Evolutionary conservation across 2,113 vertebrate species (phyloP), one percentile per base, ranked within the genome.

Genomic region (Cheirogaleus medius): DNA sequence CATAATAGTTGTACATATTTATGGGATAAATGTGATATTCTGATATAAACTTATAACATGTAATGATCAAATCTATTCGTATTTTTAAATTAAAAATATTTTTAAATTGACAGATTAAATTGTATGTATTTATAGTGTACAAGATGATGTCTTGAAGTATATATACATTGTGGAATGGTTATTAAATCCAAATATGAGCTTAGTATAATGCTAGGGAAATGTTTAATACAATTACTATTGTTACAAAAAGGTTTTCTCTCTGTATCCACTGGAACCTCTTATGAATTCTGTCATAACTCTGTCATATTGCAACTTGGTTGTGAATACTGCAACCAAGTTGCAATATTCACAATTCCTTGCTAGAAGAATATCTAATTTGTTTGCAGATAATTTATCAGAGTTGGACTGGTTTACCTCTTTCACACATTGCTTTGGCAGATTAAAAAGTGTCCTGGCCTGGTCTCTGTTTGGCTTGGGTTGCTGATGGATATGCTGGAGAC

Each of bases 311-410:
- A n/a, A 13, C 76, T 86, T 92, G 78, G 54, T 85, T n/a, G n/a
- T n/a, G n/a, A n/a, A n/a, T n/a, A n/a, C n/a, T n/a, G n/a, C n/a
- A n/a, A n/a, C n/a, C n/a, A n/a, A n/a, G n/a, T n/a, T 83, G 56
- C n/a, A 52, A 20, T 91, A 82, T 49, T 80, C 63, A 81, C n/a
- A 37, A 49, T 88, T 66, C 17, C 8, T 63, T 83, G 44, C 58
- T 87, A 29, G 47, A 94, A 95, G 32, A 91, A 64, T 84, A 87
- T 87, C 29, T 89, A 90, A 74, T 95, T 96, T 90, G 23, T 58
- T 93, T 85, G 78, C 39, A 87, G 83, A 92, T 76, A 76, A 98
- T 96, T 92, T 95, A 87, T 96, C 85, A 83, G 68, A 91, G 86
- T 96, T 95, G 78, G 84, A 91, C 44, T 29, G 32, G n/a, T 63